Evolutionary conservation across 2,888 invertebrate species (phyloP).

Genomic region (Cheilosia vernalis): DNA sequence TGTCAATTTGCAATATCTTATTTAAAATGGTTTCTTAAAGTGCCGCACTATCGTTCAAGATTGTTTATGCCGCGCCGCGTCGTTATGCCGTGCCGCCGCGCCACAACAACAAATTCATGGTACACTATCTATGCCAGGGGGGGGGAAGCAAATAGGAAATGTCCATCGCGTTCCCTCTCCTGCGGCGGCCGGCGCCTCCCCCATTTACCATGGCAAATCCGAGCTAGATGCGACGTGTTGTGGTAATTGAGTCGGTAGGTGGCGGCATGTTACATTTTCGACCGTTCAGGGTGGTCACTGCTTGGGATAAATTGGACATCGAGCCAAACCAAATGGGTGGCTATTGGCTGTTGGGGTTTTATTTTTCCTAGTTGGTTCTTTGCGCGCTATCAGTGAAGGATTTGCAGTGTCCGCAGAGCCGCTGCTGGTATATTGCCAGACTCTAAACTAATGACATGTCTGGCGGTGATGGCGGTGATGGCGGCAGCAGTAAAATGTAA

Average conservation of each 20-base stretch:
- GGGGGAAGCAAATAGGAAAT: slow-evolving; percentile 13
- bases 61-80: slow-evolving; percentile 23
- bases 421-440: slow-evolving; percentile 17
- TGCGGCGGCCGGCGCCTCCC: not conserved
- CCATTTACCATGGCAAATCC: not conserved
- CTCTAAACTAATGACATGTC: slow-evolving; percentile 70
- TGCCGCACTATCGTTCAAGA: slow-evolving; percentile 68
- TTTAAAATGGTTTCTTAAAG: slow-evolving; percentile 75
- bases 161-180: not conserved
- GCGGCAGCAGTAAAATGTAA: slow-evolving; percentile 68
- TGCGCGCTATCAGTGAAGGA: slow-evolving; percentile 68
- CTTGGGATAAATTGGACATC: slow-evolving; percentile 62
- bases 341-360: slow-evolving; percentile 21
- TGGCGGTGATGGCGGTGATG: slow-evolving; percentile 48
- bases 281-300: slow-evolving; percentile 66
- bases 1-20: slow-evolving; percentile 76
- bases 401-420: slow-evolving; percentile 47
- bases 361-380: slow-evolving; percentile 26
- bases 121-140: not conserved
- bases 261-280: slow-evolving; percentile 71
- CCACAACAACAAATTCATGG: slow-evolving; percentile 10
- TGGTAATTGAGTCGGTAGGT: slow-evolving; percentile 74
- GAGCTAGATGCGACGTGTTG: slow-evolving; percentile 45
- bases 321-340: slow-evolving; percentile 47
- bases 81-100: slow-evolving; percentile 11